A percentile compares a stretch with the other conserved stretches of the same genome.
phyloP scores from a whole-genome alignment of 1,140 invertebrate genomes.

The Zaprionus davidi region DNA sequence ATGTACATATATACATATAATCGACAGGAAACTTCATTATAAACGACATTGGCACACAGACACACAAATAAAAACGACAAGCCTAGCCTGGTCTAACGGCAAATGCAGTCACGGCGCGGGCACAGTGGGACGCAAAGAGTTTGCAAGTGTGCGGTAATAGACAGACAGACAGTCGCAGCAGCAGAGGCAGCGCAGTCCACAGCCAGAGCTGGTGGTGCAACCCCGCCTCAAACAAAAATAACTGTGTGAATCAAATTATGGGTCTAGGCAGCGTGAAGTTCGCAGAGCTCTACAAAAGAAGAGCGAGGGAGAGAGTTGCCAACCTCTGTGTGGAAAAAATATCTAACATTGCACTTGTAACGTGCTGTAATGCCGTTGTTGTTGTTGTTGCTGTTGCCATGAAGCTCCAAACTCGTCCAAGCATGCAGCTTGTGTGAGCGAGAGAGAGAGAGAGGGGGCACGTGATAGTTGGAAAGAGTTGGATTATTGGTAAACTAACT shows the following conservation, averaged over 20 bases:
- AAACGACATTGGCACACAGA: slow-evolving; percentile 78
- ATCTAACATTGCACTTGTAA: slow-evolving; percentile 81
- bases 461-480: slow-evolving; percentile 37
- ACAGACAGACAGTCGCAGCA: slow-evolving; percentile 11
- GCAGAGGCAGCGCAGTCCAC: background rate
- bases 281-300: slow-evolving; percentile 6
- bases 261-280: slow-evolving; percentile 44
- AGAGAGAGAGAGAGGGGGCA: slow-evolving; percentile 10
- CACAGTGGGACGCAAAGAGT: slow-evolving; percentile 31
- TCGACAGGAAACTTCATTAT: slow-evolving; percentile 82
- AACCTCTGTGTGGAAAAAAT: slow-evolving; percentile 21
- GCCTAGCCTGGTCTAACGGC: slow-evolving; percentile 35
- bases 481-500: slow-evolving; percentile 59
- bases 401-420: slow-evolving; percentile 61
- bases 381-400: slow-evolving; percentile 52
- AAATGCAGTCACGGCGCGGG: slow-evolving; percentile 24
- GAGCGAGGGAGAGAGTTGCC: background rate
- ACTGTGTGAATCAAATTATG: slow-evolving; percentile 69
- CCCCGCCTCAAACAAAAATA: slow-evolving; percentile 48
- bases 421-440: slow-evolving; percentile 40
- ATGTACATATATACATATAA: slow-evolving; percentile 1
- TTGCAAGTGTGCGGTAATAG: slow-evolving; percentile 31
- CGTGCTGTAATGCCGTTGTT: slow-evolving; percentile 61
- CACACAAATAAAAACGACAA: slow-evolving; percentile 20
- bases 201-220: background rate